Percentiles rank a stretch among this genome's conserved stretches.
Conservation (phyloP, 2,888 invertebrate species). For the Tribolium freemani region DNA sequence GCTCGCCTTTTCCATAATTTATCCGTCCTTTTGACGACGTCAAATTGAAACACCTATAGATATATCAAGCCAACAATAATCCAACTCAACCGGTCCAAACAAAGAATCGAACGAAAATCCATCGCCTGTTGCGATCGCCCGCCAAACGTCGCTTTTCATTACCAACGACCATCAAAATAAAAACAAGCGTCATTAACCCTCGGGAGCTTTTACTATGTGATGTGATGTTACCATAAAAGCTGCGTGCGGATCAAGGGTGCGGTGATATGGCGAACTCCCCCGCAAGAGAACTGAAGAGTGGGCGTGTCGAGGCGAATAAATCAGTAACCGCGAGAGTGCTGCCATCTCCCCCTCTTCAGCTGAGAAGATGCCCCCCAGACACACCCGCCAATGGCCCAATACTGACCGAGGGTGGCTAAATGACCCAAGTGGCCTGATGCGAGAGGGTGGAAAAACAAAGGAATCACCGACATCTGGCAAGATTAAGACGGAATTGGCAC, state of each 20-base stretch:
- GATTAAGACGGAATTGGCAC: too few relatives aligned
- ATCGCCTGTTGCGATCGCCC: conserved; percentile 25
- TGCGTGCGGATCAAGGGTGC: conserved; percentile 49
- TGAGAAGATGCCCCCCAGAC: background rate
- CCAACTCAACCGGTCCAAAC: conserved; percentile 52
- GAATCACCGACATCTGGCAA: too few relatives aligned
- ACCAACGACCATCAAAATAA: conserved; percentile 42
- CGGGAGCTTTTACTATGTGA: conserved; percentile 44
- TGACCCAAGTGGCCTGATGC: background rate
- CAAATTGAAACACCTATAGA: conserved; percentile 48
- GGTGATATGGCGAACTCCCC: conserved; percentile 55
- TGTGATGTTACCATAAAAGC: conserved; percentile 41
- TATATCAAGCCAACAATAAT: conserved; percentile 52
- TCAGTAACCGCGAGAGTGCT: conserved; percentile 63
- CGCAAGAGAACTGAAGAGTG: conserved; percentile 58
- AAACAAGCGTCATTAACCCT: conserved; percentile 50
- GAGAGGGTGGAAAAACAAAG: background rate
- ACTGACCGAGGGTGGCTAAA: background rate
- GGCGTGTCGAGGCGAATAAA: conserved; percentile 66
- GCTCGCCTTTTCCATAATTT: conserved; percentile 34
- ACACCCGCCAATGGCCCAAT: background rate
- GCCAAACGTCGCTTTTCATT: conserved; percentile 45
- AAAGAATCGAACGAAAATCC: conserved; percentile 40
- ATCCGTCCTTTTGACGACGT: conserved; percentile 46
- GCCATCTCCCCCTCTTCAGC: conserved; percentile 24